A percentile compares a stretch with the other conserved stretches of the same genome.
Evolutionary conservation across 2,888 invertebrate species (phyloP).

Genomic region (Acanthosoma haemorrhoidale): DNA sequence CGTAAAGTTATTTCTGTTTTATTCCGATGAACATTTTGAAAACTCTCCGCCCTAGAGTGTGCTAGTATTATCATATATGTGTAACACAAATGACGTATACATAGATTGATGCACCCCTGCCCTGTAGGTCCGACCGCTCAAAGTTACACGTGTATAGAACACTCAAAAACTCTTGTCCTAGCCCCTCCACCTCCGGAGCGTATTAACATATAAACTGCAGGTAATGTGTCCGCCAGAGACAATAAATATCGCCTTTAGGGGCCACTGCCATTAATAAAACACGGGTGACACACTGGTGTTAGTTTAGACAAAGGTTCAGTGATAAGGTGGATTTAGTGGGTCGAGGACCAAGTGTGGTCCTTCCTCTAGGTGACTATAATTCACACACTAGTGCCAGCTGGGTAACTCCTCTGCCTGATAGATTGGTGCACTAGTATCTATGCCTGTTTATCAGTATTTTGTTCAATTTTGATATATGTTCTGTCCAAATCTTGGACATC

Average conservation of each 20-base stretch:
- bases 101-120: not conserved
- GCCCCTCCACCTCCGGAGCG: no score
- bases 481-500: no score
- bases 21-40: no score
- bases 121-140: not conserved
- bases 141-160: not conserved
- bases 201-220: constrained; percentile 10
- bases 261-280: not conserved
- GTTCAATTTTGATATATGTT: no score
- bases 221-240: constrained; percentile 1
- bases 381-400: not conserved
- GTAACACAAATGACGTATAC: no score
- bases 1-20: no score
- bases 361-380: not conserved
- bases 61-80: no score
- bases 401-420: not conserved
- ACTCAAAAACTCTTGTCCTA: not conserved
- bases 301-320: not conserved
- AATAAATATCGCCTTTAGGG: not conserved
- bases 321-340: constrained; percentile 14
- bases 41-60: no score
- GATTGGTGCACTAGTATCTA: not conserved
- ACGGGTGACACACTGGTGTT: not conserved
- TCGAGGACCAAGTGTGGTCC: no score
- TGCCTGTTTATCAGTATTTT: not conserved